Base-by-base conservation (phyloP, 2,113 vertebrate genomes). In the Etheostoma spectabile region DNA sequence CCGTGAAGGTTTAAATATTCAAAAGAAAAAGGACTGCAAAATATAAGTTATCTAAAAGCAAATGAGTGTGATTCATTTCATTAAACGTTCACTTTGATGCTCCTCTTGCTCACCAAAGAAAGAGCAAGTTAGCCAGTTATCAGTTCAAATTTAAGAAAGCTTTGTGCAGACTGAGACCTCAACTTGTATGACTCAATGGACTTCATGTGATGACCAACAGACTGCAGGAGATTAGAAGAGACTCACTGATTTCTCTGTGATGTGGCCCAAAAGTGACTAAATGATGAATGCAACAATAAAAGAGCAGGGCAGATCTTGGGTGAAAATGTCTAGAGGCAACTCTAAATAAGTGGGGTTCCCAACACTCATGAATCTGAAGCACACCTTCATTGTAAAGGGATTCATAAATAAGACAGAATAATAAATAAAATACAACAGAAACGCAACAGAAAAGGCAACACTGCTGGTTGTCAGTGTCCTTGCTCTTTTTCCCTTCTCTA, bases 381-480 rank as follows among this genome's bases (percentile, higher is more conserved):
- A 86, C 83, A 89, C 82, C 71, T 83, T 88, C 91, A 56, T 90
- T 64, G 87, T 91, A 90, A 89, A 93, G 86, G 88, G 84, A 91
- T 90, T 79, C 88, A 90, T 88, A 91, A 90, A 89, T 83, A 86
- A 92, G 86, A 91, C 80, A 81, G 84, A 85, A 84, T 83, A 46
- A 83, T 91, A 86, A 89, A 92, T 87, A 91, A 89, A 88, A 87
- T 48, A 86, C 81, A 88, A 93, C 62, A 86, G 66, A 91, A 79
- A 92, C 15, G 72, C 68, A 89, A 93, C 88, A 89, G 83, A 88
- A 91, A 94, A 94, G 93, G 92, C 91, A 93, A 93, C 91, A 89
- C 89, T 94, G 93, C 93, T 94, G 91, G 91, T 93, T 86, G 82
- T 91, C 89, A 77, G 87, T 90, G 88, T 74, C 80, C 84, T 86